Evolutionary conservation across 2,888 invertebrate genomes (phyloP), one percentile per base, ranked within the genome.

Genomic region (Drosophila incognita): DNA sequence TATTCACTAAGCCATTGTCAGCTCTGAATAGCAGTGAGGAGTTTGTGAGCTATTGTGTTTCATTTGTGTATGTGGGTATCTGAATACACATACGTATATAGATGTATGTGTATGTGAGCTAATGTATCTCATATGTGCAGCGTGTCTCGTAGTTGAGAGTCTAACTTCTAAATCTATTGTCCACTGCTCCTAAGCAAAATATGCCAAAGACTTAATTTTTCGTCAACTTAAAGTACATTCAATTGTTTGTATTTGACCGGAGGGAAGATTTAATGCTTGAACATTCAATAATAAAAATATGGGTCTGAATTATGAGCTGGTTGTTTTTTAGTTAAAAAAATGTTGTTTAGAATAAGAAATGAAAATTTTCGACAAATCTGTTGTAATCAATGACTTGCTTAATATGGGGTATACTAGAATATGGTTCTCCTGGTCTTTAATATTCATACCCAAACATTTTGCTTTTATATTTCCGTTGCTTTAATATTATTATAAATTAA

Each of bases 1-100:
- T 56, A n/a, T 56, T 54, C 13, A 36, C n/a, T n/a, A 27, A 54
- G 24, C 27, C 36, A 27, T 36, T 27, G 36, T 54, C 27, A n/a
- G n/a, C 1, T 27, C 36, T 27, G 7, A 54, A 36, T 27, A 2
- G 18, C 4, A 54, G 36, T 2, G 27, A 3, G 13, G 18, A 36
- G 27, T 4, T n/a, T 36, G 4, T 38, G 4, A n/a, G 36, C 36
- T 54, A 54, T 27, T 36, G 18, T 24, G 6, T 54, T 36, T 54
- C 35, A 54, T 35, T 11, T 54, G 54, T 24, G 4, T 54, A 24
- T 27, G 18, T 46, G 13, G 18, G 35, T 24, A 24, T 53, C 35
- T 42, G 21, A 42, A 21, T 21, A 21, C 6, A 21, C 13, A 21
- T 46, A 24, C 2, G 2, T 24, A 13, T 21, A 42, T 21, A 42